Conservation (phyloP, 2,113 vertebrate genomes). For the Cervus canadensis region DNA sequence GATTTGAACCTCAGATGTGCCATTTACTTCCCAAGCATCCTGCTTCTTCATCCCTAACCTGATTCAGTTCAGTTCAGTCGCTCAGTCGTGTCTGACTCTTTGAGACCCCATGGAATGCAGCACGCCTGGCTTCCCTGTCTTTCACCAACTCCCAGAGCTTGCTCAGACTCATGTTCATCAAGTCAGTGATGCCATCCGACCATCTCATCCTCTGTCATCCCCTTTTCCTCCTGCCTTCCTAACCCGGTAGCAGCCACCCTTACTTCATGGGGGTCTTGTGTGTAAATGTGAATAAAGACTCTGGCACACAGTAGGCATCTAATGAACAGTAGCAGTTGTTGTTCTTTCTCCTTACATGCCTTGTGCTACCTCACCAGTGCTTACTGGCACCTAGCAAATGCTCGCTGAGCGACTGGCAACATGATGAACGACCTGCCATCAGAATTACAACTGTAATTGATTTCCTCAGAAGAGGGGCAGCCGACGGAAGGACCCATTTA, state of each 20-base stretch:
- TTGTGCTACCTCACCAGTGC: not conserved
- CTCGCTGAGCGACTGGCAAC: not conserved
- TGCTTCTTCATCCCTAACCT: not conserved
- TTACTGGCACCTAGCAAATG: not conserved
- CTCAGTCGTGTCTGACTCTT: not conserved
- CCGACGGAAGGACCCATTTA: not conserved
- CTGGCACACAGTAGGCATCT: not conserved
- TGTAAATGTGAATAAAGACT: not conserved
- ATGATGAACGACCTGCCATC: not conserved
- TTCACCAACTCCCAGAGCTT: not conserved
- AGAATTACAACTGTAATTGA: not conserved
- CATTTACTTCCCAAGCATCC: slow-evolving; percentile 11
- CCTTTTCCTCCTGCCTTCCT: not conserved
- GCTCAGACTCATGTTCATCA: not conserved
- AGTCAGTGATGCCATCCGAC: not conserved
- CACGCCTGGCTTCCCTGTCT: not conserved
- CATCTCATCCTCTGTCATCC: not conserved
- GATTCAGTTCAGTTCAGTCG: not conserved
- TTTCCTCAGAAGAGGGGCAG: not conserved
- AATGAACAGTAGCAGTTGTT: not conserved
- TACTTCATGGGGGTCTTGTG: not conserved
- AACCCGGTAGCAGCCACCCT: not conserved
- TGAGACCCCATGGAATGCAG: not conserved
- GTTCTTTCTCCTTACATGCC: not conserved
- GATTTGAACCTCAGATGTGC: not conserved